Evolutionary conservation across 2,113 vertebrate genomes (phyloP).

Genomic region (Deroptyus accipitrinus): DNA sequence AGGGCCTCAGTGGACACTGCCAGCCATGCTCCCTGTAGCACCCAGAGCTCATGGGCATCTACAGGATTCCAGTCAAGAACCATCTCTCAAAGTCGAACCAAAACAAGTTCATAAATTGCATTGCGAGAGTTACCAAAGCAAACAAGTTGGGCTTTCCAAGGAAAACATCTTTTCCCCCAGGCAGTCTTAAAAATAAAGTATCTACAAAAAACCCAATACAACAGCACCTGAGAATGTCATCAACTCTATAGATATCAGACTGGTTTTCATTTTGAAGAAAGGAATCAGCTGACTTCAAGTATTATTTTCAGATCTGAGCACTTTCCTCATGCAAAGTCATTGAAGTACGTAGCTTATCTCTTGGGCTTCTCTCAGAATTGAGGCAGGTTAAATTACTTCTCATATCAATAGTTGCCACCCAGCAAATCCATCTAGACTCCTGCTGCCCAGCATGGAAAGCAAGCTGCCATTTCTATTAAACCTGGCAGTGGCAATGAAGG

Average conservation of each 20-base stretch:
- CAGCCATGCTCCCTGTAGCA: accelerated
- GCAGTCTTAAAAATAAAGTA: background rate
- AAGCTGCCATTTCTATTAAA: accelerated
- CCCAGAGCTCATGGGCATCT: background rate
- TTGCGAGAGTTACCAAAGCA: background rate
- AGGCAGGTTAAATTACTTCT: background rate
- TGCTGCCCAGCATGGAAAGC: background rate
- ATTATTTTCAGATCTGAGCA: background rate
- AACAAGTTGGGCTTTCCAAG: accelerated
- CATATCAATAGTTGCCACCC: background rate
- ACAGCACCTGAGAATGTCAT: background rate
- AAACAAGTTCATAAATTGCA: background rate
- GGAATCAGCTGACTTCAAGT: background rate
- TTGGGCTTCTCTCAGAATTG: background rate
- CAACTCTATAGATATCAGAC: background rate
- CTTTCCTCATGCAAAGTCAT: background rate
- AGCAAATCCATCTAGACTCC: too few relatives aligned
- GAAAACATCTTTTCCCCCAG: background rate
- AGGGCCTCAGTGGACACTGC: accelerated
- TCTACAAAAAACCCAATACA: background rate
- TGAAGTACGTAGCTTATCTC: background rate
- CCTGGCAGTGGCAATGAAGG: too few relatives aligned
- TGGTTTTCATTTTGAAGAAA: background rate
- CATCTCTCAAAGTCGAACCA: too few relatives aligned
- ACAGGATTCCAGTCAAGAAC: background rate